Conservation (phyloP, 1,140 invertebrate genomes). For the Brachionus sp. region DNA sequence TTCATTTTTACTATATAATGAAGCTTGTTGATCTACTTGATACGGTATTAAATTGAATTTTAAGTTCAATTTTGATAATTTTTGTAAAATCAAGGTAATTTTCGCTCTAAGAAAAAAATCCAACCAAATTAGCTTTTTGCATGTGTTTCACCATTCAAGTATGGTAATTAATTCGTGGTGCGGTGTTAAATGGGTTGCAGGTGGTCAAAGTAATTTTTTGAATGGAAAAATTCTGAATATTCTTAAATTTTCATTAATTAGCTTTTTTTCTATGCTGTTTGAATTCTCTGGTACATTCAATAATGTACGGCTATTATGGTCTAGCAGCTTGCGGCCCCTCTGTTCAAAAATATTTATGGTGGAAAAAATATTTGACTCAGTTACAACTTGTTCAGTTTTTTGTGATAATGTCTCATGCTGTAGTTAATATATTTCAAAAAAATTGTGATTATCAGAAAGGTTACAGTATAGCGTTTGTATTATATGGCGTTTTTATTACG, state of each 20-base stretch:
- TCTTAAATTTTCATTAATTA: background rate
- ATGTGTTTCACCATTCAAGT: conserved; percentile 67
- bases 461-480: conserved; percentile 37
- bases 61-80: background rate
- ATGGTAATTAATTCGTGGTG: conserved; percentile 57
- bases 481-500: conserved; percentile 38
- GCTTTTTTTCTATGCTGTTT: conserved; percentile 57
- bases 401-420: conserved; percentile 39
- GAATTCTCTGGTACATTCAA: conserved; percentile 71
- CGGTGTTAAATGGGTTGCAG: conserved; percentile 51
- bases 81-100: conserved; percentile 12
- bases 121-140: conserved; percentile 71
- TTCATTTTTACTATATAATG: conserved; percentile 49
- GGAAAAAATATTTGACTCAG: conserved; percentile 60
- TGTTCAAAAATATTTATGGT: conserved; percentile 60
- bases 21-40: conserved; percentile 49
- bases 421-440: conserved; percentile 28
- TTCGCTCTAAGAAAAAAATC: conserved; percentile 70
- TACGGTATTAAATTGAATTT: conserved; percentile 43
- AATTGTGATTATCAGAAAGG: conserved; percentile 35
- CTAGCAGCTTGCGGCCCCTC: conserved; percentile 63
- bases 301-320: conserved; percentile 78
- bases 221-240: background rate
- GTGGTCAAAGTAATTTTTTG: conserved; percentile 47
- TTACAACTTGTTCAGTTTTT: conserved; percentile 51